Percentiles rank a stretch among this genome's conserved stretches.
Evolutionary conservation across 1,140 invertebrate genomes (phyloP).

Genomic region (Macrostomum lignano): DNA sequence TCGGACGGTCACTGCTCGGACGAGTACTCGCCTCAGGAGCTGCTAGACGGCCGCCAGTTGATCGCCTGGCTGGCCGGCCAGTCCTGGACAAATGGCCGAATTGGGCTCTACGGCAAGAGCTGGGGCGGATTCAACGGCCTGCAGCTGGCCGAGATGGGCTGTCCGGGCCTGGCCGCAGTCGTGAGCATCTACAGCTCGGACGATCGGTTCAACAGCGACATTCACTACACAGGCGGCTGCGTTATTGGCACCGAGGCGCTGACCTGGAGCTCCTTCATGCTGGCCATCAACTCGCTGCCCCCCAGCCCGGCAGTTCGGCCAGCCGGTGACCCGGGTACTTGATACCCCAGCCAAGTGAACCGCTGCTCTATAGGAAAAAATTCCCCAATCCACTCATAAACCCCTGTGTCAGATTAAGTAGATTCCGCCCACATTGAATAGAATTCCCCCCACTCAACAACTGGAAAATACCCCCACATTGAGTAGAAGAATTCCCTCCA

Average conservation of each 20-base stretch:
- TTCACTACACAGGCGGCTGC: not conserved
- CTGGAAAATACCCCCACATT: too few relatives aligned
- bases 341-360: too few relatives aligned
- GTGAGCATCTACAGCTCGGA: not conserved
- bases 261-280: not conserved
- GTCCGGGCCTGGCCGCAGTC: not conserved
- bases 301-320: not conserved
- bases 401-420: too few relatives aligned
- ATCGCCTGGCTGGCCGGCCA: not conserved
- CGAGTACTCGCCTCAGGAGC: not conserved
- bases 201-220: not conserved
- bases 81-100: not conserved
- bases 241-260: not conserved
- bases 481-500: too few relatives aligned
- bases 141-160: not conserved
- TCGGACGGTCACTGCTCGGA: too few relatives aligned
- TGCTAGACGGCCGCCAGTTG: not conserved
- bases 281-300: not conserved
- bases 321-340: not conserved
- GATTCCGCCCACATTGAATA: too few relatives aligned
- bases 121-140: not conserved
- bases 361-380: too few relatives aligned
- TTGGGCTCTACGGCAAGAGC: not conserved
- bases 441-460: too few relatives aligned
- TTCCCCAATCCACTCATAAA: too few relatives aligned